phyloP scores from a whole-genome alignment of 2,797 vertebrate genomes.

The Diceros bicornis region DNA sequence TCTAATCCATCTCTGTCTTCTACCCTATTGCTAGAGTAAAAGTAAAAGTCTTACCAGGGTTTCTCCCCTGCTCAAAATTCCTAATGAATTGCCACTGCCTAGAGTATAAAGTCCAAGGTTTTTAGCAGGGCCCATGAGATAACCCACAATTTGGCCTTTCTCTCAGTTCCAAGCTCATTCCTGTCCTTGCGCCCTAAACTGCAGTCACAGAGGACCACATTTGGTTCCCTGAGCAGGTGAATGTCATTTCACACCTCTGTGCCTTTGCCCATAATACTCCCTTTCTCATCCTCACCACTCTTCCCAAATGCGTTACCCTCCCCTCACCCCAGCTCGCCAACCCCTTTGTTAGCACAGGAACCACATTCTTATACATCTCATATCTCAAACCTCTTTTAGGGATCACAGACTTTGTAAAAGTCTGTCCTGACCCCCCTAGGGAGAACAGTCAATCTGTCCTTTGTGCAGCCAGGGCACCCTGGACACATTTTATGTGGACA shows the following conservation, averaged over 20 bases:
- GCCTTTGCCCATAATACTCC: neutral
- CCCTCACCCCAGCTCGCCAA: neutral
- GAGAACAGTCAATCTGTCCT: neutral
- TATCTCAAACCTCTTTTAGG: neutral
- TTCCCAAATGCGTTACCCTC: neutral
- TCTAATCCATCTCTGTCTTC: neutral
- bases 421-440: neutral
- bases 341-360: neutral
- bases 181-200: neutral
- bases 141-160: neutral
- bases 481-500: neutral
- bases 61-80: neutral
- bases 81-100: neutral
- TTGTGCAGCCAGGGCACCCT: neutral
- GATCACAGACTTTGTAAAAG: neutral
- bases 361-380: neutral
- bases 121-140: neutral
- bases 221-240: neutral
- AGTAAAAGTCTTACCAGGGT: neutral
- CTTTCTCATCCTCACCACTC: neutral
- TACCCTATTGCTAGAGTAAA: neutral
- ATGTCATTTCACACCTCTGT: neutral
- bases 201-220: rapidly evolving
- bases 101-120: neutral
- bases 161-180: neutral